phyloP scores from a whole-genome alignment of 2,888 invertebrate species.

The Pediacus dermestoides region DNA sequence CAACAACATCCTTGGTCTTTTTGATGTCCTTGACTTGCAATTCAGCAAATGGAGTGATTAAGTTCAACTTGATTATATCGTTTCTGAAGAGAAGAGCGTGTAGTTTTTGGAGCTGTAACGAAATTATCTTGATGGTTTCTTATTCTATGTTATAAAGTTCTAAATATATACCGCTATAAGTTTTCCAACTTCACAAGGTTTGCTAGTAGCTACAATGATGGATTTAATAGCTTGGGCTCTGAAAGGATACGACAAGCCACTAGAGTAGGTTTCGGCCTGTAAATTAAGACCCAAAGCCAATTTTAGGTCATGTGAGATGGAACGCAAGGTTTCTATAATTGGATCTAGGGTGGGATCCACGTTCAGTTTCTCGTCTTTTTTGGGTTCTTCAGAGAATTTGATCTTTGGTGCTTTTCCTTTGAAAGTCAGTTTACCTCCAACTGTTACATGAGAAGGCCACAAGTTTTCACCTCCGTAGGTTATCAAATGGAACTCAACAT shows the following conservation, averaged over 20 bases:
- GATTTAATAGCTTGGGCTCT: conserved; percentile 73
- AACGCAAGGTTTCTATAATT: conserved; percentile 31
- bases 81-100: conserved; percentile 50
- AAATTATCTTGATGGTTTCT: conserved; percentile 3
- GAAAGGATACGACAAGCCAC: conserved; percentile 67
- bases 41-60: conserved; percentile 58
- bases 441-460: conserved; percentile 59
- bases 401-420: conserved; percentile 53
- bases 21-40: conserved; percentile 56
- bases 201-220: conserved; percentile 63
- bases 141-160: too few relatives aligned
- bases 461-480: conserved; percentile 56
- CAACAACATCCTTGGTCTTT: conserved; percentile 57
- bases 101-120: conserved; percentile 38
- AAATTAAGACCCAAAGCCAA: conserved; percentile 36
- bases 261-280: conserved; percentile 56
- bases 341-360: conserved; percentile 5
- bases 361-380: conserved; percentile 32
- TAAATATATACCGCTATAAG: conserved; percentile 54
- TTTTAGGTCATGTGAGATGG: conserved; percentile 39
- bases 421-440: conserved; percentile 47
- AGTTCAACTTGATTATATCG: conserved; percentile 59
- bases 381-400: conserved; percentile 39
- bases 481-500: conserved; percentile 58
- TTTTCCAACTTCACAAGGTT: conserved; percentile 56